phyloP scores from a whole-genome alignment of 2,113 vertebrate genomes.

The Melierax canorus region DNA sequence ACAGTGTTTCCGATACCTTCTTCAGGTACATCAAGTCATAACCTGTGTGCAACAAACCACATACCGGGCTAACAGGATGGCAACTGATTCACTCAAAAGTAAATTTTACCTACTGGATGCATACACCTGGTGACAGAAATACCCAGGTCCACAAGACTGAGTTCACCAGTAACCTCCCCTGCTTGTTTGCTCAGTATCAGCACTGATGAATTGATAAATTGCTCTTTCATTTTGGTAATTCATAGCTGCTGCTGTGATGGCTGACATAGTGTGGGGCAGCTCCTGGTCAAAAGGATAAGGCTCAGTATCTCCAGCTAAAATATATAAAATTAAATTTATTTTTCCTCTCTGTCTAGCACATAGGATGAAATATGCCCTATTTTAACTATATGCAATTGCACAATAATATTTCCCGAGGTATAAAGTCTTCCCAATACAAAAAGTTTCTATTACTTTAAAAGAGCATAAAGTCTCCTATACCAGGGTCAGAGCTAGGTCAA shows the following conservation, averaged over 20 bases:
- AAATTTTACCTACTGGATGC: background rate
- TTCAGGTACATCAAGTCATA: background rate
- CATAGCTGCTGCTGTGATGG: background rate
- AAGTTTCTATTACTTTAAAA: background rate
- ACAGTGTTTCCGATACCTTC: background rate
- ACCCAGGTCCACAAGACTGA: background rate
- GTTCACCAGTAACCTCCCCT: background rate
- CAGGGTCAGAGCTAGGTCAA: slow-evolving; percentile 9
- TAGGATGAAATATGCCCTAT: background rate
- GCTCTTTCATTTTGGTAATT: background rate
- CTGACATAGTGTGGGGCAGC: background rate
- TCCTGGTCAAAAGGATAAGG: background rate
- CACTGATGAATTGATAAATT: background rate
- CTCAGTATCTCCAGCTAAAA: background rate
- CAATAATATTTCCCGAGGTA: background rate
- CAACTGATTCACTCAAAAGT: background rate
- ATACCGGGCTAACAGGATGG: background rate
- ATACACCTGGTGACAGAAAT: background rate
- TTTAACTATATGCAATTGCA: background rate
- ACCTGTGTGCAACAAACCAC: background rate
- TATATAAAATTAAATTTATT: background rate
- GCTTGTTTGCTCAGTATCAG: background rate
- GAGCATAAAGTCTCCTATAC: background rate
- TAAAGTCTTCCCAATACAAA: background rate
- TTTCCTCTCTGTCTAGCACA: background rate